These are phyloP conservation scores for Cecropterus lyciades DNA, from an alignment of 1,140 invertebrate genomes.

Conservation along the genomic window DNA sequence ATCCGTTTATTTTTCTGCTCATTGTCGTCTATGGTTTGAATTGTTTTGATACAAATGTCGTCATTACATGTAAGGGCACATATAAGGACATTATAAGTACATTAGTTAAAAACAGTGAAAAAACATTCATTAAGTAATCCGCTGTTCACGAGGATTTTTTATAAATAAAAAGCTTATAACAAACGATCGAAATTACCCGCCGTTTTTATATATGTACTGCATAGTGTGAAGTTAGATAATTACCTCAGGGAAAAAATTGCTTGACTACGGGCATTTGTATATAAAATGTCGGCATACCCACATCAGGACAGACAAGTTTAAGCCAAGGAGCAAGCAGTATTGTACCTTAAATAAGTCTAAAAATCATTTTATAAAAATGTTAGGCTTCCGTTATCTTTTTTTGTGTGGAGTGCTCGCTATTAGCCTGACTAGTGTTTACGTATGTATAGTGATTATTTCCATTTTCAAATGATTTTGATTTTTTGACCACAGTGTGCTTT, in stretches of 20 bases:
- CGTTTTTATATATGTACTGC: slow-evolving; percentile 26
- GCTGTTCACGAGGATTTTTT: slow-evolving; percentile 1
- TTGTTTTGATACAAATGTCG: no score
- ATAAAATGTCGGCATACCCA: slow-evolving; percentile 43
- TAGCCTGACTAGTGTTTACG: slow-evolving; percentile 27
- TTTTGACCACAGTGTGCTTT: no score
- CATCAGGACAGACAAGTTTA: slow-evolving; percentile 36
- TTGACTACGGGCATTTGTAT: slow-evolving; percentile 36
- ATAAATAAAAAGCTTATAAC: slow-evolving; percentile 29
- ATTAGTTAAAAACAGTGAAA: no score
- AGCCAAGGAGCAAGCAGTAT: slow-evolving; percentile 34
- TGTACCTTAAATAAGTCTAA: slow-evolving; percentile 28
- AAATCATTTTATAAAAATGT: slow-evolving; percentile 36
- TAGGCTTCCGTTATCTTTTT: slow-evolving; percentile 27
- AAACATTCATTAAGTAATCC: slow-evolving; percentile 20
- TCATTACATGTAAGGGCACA: no score
- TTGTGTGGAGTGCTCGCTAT: slow-evolving; percentile 38
- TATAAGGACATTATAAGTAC: no score
- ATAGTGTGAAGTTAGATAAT: slow-evolving; percentile 43
- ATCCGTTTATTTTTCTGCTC: no score
- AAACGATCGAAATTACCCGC: slow-evolving; percentile 32
- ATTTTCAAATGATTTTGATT: no score
- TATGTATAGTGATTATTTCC: slow-evolving; percentile 12
- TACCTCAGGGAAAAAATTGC: slow-evolving; percentile 40
- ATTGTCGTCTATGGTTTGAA: no score